These are phyloP conservation scores for Crocidura indochinensis DNA, from an alignment of 2,797 vertebrate genomes.

Conservation along the genomic window DNA sequence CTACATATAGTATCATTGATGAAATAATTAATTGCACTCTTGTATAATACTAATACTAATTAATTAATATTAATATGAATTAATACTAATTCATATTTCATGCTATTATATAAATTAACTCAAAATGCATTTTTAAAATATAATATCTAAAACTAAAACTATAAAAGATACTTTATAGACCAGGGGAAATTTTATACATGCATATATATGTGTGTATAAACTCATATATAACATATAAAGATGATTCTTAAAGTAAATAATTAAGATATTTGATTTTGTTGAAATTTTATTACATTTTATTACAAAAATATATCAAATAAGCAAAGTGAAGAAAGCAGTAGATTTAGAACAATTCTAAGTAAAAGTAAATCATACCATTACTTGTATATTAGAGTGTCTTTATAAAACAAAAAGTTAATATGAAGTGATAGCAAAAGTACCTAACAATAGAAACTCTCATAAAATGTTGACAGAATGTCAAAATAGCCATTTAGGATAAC, in stretches of 20 bases:
- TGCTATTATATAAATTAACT: slow-evolving; percentile 26
- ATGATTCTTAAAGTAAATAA: slow-evolving; percentile 10
- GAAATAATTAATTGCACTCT: background rate
- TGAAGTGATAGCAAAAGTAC: background rate
- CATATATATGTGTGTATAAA: too few relatives aligned
- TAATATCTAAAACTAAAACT: slow-evolving; percentile 11
- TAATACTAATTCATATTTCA: background rate
- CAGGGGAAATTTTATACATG: too few relatives aligned
- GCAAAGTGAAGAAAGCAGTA: background rate
- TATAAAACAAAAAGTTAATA: slow-evolving; percentile 9
- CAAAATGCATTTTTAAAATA: background rate
- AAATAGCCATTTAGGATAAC: background rate
- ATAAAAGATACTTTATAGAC: background rate
- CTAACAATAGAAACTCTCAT: background rate
- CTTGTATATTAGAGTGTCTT: background rate
- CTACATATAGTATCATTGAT: background rate
- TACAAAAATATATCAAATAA: slow-evolving; percentile 6
- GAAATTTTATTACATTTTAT: too few relatives aligned
- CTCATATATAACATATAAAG: background rate
- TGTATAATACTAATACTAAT: too few relatives aligned
- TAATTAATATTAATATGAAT: too few relatives aligned
- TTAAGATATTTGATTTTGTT: too few relatives aligned
- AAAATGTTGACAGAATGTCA: background rate
- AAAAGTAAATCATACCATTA: background rate
- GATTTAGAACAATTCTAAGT: background rate